Conservation (phyloP, 2,797 vertebrate species). For the Pseudochaenichthys georgianus region DNA sequence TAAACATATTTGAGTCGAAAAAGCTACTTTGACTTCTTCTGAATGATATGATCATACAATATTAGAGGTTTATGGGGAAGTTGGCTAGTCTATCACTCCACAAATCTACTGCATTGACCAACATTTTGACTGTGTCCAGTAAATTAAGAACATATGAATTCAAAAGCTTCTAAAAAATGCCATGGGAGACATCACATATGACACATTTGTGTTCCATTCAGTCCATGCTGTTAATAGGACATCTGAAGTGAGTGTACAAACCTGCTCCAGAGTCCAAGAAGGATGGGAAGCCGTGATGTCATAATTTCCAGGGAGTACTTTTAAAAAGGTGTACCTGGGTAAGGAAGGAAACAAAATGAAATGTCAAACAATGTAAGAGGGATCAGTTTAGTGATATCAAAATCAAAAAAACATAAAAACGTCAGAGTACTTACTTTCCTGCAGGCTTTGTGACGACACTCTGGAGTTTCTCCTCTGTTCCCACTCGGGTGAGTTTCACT, state of each 20-base stretch:
- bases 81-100: neutral
- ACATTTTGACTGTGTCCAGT: neutral
- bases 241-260: constrained; percentile 64
- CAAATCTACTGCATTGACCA: neutral
- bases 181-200: neutral
- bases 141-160: neutral
- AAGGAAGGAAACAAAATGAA: neutral
- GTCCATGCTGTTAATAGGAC: neutral
- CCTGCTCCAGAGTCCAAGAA: constrained; percentile 94
- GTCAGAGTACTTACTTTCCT: constrained; percentile 90
- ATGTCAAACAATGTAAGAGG: neutral
- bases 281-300: constrained; percentile 93
- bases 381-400: neutral
- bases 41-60: neutral
- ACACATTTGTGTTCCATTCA: neutral
- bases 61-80: neutral
- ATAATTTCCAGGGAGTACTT: constrained; percentile 95
- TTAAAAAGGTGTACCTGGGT: constrained; percentile 93
- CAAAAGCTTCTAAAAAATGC: neutral
- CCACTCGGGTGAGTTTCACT: constrained; percentile 87
- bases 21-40: neutral
- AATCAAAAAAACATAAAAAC: neutral
- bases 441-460: constrained; percentile 90
- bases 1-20: neutral
- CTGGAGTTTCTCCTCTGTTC: constrained; percentile 88